Conservation (phyloP, 2,113 vertebrate species). For the Urocitellus parryii region DNA sequence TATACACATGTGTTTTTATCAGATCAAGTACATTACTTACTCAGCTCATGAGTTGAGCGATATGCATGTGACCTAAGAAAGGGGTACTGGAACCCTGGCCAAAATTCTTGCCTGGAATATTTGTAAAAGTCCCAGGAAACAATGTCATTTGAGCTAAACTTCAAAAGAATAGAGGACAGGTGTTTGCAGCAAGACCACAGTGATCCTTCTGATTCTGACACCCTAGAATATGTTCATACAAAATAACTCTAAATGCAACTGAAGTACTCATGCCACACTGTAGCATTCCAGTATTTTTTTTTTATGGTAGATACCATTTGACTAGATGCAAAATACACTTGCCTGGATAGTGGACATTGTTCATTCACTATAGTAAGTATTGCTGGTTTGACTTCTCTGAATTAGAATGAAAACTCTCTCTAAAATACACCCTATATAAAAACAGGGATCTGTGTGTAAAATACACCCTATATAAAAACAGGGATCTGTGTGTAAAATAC, state of each 20-base stretch:
- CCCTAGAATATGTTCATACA: background rate
- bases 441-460: background rate
- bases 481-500: background rate
- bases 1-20: background rate
- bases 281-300: background rate
- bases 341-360: background rate
- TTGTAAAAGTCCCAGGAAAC: background rate
- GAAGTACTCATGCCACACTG: background rate
- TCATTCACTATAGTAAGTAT: background rate
- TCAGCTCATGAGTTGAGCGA: background rate
- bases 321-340: background rate
- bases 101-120: background rate
- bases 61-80: background rate
- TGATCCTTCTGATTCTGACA: background rate
- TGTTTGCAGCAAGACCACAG: background rate
- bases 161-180: background rate
- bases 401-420: background rate
- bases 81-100: fast-evolving
- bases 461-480: background rate
- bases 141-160: conserved; percentile 4
- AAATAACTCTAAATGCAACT: background rate
- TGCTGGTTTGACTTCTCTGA: background rate
- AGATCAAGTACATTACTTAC: background rate
- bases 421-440: background rate
- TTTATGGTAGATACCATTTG: background rate